Evolutionary conservation across 2,888 invertebrate genomes (phyloP).

Genomic region (Apamea sordens): DNA sequence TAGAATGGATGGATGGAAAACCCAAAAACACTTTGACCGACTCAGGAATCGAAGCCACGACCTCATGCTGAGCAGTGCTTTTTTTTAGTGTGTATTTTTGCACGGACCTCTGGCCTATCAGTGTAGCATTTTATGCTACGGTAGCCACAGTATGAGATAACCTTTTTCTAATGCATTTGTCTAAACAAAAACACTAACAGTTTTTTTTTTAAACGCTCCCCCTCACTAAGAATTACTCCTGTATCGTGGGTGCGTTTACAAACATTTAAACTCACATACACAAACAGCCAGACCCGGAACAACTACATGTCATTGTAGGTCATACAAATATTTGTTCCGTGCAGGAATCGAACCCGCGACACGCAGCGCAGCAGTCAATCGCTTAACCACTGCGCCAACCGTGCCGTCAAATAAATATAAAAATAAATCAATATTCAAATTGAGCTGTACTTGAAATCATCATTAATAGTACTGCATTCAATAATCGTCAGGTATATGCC

Average conservation of each 20-base stretch:
- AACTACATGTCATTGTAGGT: too few relatives aligned
- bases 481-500: conserved; percentile 31
- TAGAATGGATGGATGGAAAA: not conserved
- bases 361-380: too few relatives aligned
- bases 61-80: not conserved
- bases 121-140: not conserved
- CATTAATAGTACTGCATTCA: not conserved
- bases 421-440: conserved; percentile 32
- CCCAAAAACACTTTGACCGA: not conserved
- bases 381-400: too few relatives aligned
- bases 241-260: too few relatives aligned
- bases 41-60: not conserved
- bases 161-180: not conserved
- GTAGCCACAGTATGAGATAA: not conserved
- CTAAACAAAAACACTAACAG: not conserved
- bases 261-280: too few relatives aligned
- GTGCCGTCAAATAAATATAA: too few relatives aligned
- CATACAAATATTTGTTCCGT: too few relatives aligned
- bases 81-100: not conserved
- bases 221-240: too few relatives aligned
- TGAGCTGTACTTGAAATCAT: conserved; percentile 40
- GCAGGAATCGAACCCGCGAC: too few relatives aligned
- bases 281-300: too few relatives aligned
- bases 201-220: too few relatives aligned
- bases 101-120: not conserved